phyloP scores from a whole-genome alignment of 1,140 invertebrate genomes.

The Pogonomyrmex californicus region DNA sequence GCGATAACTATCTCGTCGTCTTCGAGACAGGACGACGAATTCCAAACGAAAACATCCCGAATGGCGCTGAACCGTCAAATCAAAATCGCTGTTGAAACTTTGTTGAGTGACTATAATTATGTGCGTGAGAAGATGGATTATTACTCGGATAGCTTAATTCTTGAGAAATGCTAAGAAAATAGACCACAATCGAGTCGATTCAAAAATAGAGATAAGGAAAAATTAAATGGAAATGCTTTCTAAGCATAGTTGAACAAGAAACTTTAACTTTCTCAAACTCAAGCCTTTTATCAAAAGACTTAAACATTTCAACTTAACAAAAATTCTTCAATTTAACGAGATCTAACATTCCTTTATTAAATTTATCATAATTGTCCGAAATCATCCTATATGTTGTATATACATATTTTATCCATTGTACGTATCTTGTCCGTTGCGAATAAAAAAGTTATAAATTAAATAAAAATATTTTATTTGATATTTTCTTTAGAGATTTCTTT shows the following conservation, averaged over 20 bases:
- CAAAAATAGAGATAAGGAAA: not conserved
- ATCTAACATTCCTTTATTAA: too few species aligned
- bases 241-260: not conserved
- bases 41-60: not conserved
- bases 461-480: too few species aligned
- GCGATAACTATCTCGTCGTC: slow-evolving; percentile 5
- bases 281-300: not conserved
- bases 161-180: not conserved
- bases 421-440: too few species aligned
- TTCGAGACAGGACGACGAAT: not conserved
- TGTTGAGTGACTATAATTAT: not conserved
- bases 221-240: not conserved
- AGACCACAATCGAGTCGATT: not conserved
- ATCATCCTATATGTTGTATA: too few species aligned
- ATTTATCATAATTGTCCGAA: too few species aligned
- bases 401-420: too few species aligned
- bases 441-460: too few species aligned
- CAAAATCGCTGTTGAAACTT: slow-evolving; percentile 19
- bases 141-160: slow-evolving; percentile 1
- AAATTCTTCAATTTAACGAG: too few species aligned
- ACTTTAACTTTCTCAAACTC: not conserved
- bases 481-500: too few species aligned
- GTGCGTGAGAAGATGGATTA: not conserved
- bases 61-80: not conserved
- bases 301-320: not conserved